Percentiles rank a stretch among this genome's conserved stretches.
These are phyloP conservation scores for Ernsta delagoae DNA, from an alignment of 2,888 invertebrate species.

Conservation along the genomic window DNA sequence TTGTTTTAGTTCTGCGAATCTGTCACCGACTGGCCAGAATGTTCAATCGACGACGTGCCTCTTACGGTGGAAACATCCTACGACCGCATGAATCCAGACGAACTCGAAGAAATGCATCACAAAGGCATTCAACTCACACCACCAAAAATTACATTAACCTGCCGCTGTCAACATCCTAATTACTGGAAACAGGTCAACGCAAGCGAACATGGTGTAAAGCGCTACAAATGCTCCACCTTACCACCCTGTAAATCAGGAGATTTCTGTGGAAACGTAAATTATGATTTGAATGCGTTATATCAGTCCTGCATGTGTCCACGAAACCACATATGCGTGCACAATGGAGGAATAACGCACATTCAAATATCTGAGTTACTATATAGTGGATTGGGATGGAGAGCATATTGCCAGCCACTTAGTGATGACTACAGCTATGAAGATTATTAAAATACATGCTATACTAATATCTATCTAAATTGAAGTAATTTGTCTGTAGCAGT, in stretches of 20 bases:
- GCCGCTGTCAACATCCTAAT: constrained; percentile 77
- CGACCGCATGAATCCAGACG: constrained; percentile 68
- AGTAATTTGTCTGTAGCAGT: no score
- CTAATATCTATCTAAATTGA: no score
- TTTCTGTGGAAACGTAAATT: constrained; percentile 86
- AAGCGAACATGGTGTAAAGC: constrained; percentile 47
- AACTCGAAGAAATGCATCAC: constrained; percentile 70
- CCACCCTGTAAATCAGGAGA: constrained; percentile 81
- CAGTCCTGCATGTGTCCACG: constrained; percentile 87
- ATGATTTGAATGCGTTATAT: constrained; percentile 85
- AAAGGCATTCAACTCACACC: constrained; percentile 66
- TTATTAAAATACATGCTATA: constrained; percentile 43
- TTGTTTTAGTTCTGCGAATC: constrained; percentile 81
- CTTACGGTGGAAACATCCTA: constrained; percentile 61
- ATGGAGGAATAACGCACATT: constrained; percentile 67
- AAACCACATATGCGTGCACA: constrained; percentile 85
- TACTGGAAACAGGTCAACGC: constrained; percentile 76
- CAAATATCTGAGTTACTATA: constrained; percentile 84
- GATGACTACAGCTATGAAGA: constrained; percentile 65
- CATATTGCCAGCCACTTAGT: constrained; percentile 76
- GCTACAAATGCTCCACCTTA: constrained; percentile 80
- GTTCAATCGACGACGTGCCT: constrained; percentile 62
- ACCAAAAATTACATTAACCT: constrained; percentile 73
- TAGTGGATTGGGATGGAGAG: constrained; percentile 82
- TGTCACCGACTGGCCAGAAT: constrained; percentile 66